phyloP scores from a whole-genome alignment of 23 tunicate genomes.

The Phallusia fumigata region DNA sequence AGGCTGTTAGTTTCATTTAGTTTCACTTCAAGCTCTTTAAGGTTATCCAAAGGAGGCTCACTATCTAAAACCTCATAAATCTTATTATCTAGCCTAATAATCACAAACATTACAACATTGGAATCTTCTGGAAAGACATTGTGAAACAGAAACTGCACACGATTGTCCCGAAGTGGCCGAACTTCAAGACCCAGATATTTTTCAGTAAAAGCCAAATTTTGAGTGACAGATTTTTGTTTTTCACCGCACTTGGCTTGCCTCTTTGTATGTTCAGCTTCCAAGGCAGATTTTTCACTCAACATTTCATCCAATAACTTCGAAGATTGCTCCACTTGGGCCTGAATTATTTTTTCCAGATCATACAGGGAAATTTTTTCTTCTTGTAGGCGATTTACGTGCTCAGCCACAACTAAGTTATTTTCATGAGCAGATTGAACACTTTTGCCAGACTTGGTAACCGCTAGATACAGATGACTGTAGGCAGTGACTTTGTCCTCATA shows the following conservation, averaged over 20 bases:
- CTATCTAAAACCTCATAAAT: conserved; percentile 35
- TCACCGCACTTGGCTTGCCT: not conserved
- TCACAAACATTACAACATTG: conserved; percentile 40
- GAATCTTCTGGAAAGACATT: conserved; percentile 19
- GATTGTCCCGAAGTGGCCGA: conserved; percentile 30
- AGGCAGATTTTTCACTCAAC: not conserved
- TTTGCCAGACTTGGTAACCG: not conserved
- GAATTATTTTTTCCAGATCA: not conserved
- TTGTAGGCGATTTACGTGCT: not conserved
- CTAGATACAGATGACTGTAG: not conserved
- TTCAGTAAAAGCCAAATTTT: conserved; percentile 1
- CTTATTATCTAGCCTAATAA: conserved; percentile 32
- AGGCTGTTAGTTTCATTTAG: conserved; percentile 66
- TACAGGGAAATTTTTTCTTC: not conserved
- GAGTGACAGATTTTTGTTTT: not conserved
- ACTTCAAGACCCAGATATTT: conserved; percentile 62
- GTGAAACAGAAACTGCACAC: conserved; percentile 61
- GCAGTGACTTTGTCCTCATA: not conserved
- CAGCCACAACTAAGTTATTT: not conserved
- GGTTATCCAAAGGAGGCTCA: conserved; percentile 32
- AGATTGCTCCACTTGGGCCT: not conserved
- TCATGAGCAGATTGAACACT: not conserved
- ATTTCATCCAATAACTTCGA: not conserved
- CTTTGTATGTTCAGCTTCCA: not conserved
- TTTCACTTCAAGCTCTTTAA: conserved; percentile 32